Conservation (phyloP, 2,113 vertebrate genomes). For the Salvator merianae region DNA sequence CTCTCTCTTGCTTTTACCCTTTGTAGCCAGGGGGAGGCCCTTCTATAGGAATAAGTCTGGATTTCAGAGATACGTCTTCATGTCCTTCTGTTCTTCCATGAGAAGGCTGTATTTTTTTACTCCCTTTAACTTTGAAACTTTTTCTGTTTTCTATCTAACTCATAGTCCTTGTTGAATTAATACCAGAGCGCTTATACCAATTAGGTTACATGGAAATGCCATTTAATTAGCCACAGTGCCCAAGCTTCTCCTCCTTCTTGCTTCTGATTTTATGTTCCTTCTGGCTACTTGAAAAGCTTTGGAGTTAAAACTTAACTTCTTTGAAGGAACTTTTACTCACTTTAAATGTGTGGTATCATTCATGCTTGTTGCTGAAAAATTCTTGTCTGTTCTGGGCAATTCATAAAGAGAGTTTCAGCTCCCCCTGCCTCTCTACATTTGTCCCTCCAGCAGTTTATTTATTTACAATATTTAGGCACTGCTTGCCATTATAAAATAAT, state of each 20-base stretch:
- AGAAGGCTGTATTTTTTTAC: not conserved
- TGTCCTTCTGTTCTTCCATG: not conserved
- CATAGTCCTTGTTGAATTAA: not conserved
- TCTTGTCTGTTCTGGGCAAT: slow-evolving; percentile 14
- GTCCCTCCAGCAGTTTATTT: not conserved
- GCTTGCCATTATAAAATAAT: too few relatives aligned
- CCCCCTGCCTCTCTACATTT: not conserved
- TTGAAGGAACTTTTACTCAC: slow-evolving; percentile 23
- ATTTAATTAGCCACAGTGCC: slow-evolving; percentile 18
- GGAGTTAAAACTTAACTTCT: slow-evolving; percentile 27
- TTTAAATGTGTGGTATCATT: slow-evolving; percentile 17
- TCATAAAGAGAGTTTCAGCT: not conserved
- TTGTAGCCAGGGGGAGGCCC: too few relatives aligned
- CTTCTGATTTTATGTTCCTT: slow-evolving; percentile 20
- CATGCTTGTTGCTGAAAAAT: not conserved
- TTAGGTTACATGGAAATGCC: slow-evolving; percentile 6
- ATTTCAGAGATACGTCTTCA: not conserved
- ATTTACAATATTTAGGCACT: too few relatives aligned
- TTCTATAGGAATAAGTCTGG: not conserved
- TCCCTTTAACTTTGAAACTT: not conserved
- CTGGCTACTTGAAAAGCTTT: slow-evolving; percentile 34
- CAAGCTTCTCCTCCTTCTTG: slow-evolving; percentile 11
- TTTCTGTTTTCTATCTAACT: not conserved
- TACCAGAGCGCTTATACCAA: not conserved
- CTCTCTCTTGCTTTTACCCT: too few relatives aligned